These are phyloP conservation scores for Myotis daubentonii DNA, from an alignment of 2,797 vertebrate species.

Conservation along the genomic window DNA sequence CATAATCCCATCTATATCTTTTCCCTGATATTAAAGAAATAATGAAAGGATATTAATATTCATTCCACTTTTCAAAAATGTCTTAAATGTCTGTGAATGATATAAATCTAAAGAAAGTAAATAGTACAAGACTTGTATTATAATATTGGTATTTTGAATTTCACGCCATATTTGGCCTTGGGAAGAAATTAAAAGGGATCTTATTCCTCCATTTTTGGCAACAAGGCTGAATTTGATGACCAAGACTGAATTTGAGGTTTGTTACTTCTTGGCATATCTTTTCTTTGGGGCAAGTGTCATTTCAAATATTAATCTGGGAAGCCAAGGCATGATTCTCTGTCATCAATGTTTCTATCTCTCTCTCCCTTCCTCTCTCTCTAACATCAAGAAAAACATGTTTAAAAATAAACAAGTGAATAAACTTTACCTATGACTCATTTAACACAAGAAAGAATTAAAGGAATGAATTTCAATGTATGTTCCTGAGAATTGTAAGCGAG, in stretches of 20 bases:
- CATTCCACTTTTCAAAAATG: background rate
- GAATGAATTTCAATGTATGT: background rate
- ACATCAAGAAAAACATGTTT: no score
- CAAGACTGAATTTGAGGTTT: background rate
- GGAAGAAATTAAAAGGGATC: background rate
- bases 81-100: background rate
- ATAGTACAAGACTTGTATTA: background rate
- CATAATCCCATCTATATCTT: background rate
- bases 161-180: background rate
- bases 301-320: slow-evolving; percentile 42
- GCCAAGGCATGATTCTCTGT: background rate
- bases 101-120: background rate
- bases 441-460: background rate
- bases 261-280: slow-evolving; percentile 39
- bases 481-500: background rate
- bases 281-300: background rate
- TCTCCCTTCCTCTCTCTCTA: no score
- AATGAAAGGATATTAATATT: background rate
- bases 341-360: no score
- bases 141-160: background rate
- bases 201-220: background rate
- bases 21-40: background rate
- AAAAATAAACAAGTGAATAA: background rate
- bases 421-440: background rate
- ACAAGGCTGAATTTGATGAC: background rate